phyloP scores from a whole-genome alignment of 2,888 invertebrate species.

The Elysia crispata region DNA sequence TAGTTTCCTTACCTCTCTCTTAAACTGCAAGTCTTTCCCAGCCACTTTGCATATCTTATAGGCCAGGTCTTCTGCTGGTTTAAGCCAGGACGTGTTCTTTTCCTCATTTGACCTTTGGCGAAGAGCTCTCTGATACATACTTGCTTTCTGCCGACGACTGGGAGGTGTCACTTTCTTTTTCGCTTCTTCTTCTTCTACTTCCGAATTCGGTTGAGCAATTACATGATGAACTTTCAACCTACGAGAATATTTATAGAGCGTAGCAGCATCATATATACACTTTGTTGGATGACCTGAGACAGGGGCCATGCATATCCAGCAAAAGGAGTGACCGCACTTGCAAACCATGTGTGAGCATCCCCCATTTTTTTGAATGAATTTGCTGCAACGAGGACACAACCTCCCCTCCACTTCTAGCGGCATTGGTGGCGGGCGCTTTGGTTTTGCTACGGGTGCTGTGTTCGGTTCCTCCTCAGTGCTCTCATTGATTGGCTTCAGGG shows the following conservation, averaged over 20 bases:
- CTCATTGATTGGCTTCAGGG: constrained; percentile 14
- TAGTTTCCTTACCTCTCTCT: constrained; percentile 15
- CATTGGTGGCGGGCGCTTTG: neutral
- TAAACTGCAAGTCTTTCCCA: neutral
- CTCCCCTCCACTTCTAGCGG: constrained; percentile 47
- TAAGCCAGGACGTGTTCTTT: neutral
- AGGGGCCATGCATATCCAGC: constrained; percentile 46
- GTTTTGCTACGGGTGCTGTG: neutral
- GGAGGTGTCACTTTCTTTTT: neutral
- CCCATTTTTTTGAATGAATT: constrained; percentile 50
- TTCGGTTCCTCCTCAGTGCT: neutral
- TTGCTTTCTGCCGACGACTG: constrained; percentile 9
- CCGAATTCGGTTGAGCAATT: neutral
- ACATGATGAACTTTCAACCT: constrained; percentile 33
- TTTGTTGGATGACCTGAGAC: neutral
- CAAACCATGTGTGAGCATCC: constrained; percentile 47
- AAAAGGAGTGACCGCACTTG: constrained; percentile 48
- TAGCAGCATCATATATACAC: neutral
- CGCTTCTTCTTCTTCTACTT: neutral
- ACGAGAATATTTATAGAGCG: constrained; percentile 2
- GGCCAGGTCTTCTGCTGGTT: neutral
- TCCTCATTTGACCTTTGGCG: constrained; percentile 9
- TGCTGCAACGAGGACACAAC: constrained; percentile 48
- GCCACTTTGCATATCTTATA: neutral
- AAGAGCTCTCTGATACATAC: constrained; percentile 30